phyloP scores from a whole-genome alignment of 23 tunicate species.

The Aplidium turbinatum region DNA sequence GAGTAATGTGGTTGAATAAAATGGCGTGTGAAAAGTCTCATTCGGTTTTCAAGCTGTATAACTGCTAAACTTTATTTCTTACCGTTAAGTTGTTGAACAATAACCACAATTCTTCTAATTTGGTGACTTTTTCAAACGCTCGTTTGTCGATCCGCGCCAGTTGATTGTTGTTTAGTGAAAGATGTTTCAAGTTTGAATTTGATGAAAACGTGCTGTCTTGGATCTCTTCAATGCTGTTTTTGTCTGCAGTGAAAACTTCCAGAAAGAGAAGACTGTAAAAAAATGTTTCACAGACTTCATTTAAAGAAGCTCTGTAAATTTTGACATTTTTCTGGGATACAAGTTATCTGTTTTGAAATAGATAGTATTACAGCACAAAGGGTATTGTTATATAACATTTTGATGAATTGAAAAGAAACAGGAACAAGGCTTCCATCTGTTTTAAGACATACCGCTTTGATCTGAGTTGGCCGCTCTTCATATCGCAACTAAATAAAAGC shows the following conservation, averaged over 20 bases:
- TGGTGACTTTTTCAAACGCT: slow-evolving; percentile 17
- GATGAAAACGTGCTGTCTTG: slow-evolving; percentile 17
- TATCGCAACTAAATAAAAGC: too few species aligned
- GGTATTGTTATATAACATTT: too few species aligned
- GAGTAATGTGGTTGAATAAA: too few species aligned
- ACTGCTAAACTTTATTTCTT: slow-evolving; percentile 7
- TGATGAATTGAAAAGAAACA: too few species aligned
- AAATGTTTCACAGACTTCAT: not conserved
- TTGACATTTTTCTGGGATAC: too few species aligned
- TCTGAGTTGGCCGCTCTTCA: too few species aligned
- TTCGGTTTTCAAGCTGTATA: too few species aligned
- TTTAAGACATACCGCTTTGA: too few species aligned
- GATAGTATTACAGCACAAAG: too few species aligned
- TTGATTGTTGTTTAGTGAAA: slow-evolving; percentile 42
- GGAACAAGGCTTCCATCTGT: too few species aligned
- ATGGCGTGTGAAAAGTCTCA: too few species aligned
- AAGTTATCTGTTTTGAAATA: too few species aligned
- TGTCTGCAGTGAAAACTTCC: slow-evolving; percentile 53
- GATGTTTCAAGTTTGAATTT: slow-evolving; percentile 32
- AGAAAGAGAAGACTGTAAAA: slow-evolving; percentile 40
- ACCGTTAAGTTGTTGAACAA: slow-evolving; percentile 56
- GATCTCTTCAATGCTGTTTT: slow-evolving; percentile 36
- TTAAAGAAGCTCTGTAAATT: not conserved
- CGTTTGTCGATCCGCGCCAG: slow-evolving; percentile 9
- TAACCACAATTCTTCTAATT: slow-evolving; percentile 52